Evolutionary conservation across 2,113 vertebrate genomes (phyloP).

Genomic region (Psammodynastes pulverulentus): DNA sequence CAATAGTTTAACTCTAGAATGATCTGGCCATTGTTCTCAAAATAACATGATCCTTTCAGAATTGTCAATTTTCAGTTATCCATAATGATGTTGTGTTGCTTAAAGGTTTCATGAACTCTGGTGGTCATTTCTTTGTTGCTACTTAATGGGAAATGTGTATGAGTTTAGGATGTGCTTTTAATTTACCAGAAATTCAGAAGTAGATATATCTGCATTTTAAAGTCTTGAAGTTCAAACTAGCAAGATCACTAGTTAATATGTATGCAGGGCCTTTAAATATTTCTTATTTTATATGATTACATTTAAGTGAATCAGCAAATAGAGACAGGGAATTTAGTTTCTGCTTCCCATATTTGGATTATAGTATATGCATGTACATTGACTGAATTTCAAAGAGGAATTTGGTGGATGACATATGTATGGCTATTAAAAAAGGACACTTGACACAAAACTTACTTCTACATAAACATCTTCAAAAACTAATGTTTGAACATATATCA

Average conservation of each 20-base stretch:
- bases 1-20: background rate
- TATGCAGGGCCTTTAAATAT: background rate
- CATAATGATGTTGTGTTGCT: background rate
- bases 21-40: background rate
- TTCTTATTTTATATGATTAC: background rate
- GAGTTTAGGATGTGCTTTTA: background rate
- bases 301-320: background rate
- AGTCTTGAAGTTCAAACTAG: background rate
- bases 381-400: background rate
- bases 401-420: conserved; percentile 11
- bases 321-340: background rate
- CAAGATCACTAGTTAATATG: background rate
- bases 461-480: background rate
- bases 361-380: background rate
- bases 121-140: background rate
- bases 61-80: background rate
- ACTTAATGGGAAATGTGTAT: background rate
- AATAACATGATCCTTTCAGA: background rate
- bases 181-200: background rate
- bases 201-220: background rate
- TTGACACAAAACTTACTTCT: background rate
- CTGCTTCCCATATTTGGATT: background rate
- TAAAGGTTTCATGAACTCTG: background rate
- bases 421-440: background rate
- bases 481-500: background rate